phyloP scores from a whole-genome alignment of 2,797 vertebrate species.

The Salarias fasciatus region DNA sequence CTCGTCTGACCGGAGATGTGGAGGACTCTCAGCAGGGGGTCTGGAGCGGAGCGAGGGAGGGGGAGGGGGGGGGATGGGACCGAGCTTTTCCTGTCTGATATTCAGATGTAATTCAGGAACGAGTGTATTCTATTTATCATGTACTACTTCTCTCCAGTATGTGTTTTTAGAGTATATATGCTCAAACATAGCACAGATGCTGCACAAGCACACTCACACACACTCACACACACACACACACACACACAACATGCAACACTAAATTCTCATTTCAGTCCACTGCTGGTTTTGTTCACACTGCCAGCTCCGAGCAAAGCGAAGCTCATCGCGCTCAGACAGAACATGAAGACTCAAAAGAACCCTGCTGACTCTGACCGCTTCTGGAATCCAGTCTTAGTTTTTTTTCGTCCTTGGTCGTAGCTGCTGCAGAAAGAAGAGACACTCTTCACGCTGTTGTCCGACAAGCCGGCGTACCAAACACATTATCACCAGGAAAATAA shows the following conservation, averaged over 20 bases:
- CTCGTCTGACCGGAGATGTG: conserved; percentile 70
- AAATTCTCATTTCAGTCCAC: conserved; percentile 40
- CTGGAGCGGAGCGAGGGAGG: conserved; percentile 40
- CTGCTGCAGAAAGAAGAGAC: conserved; percentile 44
- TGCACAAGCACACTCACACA: conserved; percentile 49
- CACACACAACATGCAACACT: conserved; percentile 47
- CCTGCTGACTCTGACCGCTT: conserved; percentile 6
- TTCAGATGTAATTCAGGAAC: conserved; percentile 81
- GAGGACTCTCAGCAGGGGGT: conserved; percentile 51
- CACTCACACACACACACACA: conserved; percentile 38
- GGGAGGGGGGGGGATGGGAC: conserved; percentile 47
- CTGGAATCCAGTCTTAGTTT: conserved; percentile 13
- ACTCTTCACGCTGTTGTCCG: conserved; percentile 7
- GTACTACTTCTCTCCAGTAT: conserved; percentile 58
- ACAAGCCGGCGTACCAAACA: conserved; percentile 14
- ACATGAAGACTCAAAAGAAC: conserved; percentile 7
- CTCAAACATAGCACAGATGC: conserved; percentile 72
- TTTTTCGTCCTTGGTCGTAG: conserved; percentile 15
- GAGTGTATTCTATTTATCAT: conserved; percentile 69
- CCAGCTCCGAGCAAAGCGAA: conserved; percentile 22
- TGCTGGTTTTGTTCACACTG: conserved; percentile 25
- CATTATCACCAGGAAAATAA: conserved; percentile 17
- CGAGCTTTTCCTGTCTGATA: conserved; percentile 81
- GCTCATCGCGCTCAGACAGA: conserved; percentile 32
- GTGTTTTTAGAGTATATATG: conserved; percentile 59